Percentiles rank a stretch among this genome's conserved stretches.
phyloP scores from a whole-genome alignment of 2,797 vertebrate genomes.

The Erpetoichthys calabaricus region DNA sequence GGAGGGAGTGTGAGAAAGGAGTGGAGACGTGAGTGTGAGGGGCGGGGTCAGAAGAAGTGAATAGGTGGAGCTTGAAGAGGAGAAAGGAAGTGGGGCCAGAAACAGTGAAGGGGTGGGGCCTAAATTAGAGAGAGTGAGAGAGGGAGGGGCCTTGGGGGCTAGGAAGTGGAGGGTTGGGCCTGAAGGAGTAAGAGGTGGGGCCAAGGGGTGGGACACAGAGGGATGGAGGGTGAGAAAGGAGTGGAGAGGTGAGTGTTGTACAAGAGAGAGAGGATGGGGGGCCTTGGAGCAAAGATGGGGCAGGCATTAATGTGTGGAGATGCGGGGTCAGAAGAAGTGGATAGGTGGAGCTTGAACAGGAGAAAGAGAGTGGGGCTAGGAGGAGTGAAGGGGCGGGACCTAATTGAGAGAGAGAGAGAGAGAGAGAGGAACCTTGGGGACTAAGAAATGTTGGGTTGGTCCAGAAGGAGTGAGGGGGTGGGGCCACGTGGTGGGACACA shows the following conservation, averaged over 20 bases:
- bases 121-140: not conserved
- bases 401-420: not conserved
- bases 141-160: too few species aligned
- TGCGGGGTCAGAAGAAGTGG: not conserved
- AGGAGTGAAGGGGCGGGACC: not conserved
- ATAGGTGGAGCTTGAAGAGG: not conserved
- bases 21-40: not conserved
- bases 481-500: not conserved
- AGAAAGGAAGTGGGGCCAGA: constrained; percentile 2
- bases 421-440: too few species aligned
- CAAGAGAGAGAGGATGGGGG: too few species aligned
- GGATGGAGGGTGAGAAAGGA: not conserved
- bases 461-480: not conserved
- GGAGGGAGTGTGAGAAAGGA: not conserved
- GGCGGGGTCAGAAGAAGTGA: not conserved
- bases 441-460: too few species aligned
- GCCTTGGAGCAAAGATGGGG: too few species aligned
- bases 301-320: too few species aligned
- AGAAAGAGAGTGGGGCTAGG: constrained; percentile 3
- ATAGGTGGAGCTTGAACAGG: not conserved
- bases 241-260: not conserved
- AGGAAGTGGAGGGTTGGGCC: too few species aligned
- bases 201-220: not conserved
- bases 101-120: not conserved
- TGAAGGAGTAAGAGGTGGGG: not conserved